Percentiles rank a stretch among this genome's conserved stretches.
Conservation (phyloP, 2,113 vertebrate species). For the Prolemur simus region DNA sequence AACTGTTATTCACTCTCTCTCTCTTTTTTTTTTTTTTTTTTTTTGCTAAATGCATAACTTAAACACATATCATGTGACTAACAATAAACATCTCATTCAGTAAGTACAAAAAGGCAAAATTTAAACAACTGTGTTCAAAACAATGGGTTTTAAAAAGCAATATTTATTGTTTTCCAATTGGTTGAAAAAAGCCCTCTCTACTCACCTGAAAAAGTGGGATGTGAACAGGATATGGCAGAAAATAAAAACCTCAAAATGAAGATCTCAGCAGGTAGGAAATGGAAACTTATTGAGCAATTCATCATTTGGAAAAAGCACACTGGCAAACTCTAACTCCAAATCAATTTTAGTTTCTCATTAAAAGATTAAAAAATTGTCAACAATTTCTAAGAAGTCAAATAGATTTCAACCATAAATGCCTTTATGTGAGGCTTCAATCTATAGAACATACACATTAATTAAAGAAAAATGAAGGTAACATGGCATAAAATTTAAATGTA, state of each 20-base stretch:
- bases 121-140: neutral
- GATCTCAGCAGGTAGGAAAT: neutral
- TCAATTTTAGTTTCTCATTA: neutral
- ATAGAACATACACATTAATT: neutral
- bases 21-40: neutral
- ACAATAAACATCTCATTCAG: neutral
- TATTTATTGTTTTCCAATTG: neutral
- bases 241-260: conserved; percentile 7
- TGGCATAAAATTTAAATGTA: neutral
- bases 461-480: neutral
- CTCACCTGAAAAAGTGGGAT: neutral
- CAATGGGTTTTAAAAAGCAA: conserved; percentile 14
- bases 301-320: neutral
- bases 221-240: neutral
- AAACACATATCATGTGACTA: neutral
- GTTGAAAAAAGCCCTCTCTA: neutral
- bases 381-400: neutral
- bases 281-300: neutral
- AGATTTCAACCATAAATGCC: neutral
- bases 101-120: neutral
- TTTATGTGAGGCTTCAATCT: neutral
- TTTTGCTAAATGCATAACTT: neutral
- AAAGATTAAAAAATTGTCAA: neutral
- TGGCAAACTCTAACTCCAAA: neutral
- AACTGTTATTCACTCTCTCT: neutral